phyloP scores from a whole-genome alignment of 2,113 vertebrate genomes.

The Eulacestoma nigropectus region DNA sequence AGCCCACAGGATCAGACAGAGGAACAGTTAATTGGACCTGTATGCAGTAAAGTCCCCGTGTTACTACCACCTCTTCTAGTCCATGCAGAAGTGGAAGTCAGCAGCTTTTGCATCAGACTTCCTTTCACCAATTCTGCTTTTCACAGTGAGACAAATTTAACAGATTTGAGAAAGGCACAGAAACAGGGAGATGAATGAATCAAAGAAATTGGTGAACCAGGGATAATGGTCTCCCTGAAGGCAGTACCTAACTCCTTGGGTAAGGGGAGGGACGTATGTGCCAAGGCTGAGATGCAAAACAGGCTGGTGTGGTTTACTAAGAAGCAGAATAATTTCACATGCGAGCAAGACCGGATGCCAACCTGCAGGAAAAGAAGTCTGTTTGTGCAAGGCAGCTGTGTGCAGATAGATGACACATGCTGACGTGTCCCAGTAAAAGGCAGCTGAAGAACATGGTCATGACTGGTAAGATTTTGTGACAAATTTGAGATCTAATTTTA shows the following conservation, averaged over 20 bases:
- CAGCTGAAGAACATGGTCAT: neutral
- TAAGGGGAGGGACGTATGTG: accelerated
- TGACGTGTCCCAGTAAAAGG: neutral
- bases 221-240: neutral
- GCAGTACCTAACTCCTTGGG: neutral
- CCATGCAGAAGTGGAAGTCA: neutral
- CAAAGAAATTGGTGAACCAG: neutral
- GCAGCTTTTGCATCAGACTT: neutral
- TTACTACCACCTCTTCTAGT: neutral
- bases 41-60: accelerated
- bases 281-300: neutral
- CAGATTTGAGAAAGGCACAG: neutral
- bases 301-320: neutral
- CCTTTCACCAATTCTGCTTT: neutral
- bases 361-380: neutral
- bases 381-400: neutral
- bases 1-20: neutral
- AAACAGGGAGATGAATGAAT: neutral
- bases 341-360: neutral
- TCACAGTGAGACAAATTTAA: neutral
- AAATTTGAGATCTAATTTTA: neutral
- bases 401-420: neutral
- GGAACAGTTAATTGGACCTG: neutral
- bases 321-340: neutral
- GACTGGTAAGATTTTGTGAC: neutral